phyloP scores from a whole-genome alignment of 2,113 vertebrate species.

The Chaetorhynchus papuensis region DNA sequence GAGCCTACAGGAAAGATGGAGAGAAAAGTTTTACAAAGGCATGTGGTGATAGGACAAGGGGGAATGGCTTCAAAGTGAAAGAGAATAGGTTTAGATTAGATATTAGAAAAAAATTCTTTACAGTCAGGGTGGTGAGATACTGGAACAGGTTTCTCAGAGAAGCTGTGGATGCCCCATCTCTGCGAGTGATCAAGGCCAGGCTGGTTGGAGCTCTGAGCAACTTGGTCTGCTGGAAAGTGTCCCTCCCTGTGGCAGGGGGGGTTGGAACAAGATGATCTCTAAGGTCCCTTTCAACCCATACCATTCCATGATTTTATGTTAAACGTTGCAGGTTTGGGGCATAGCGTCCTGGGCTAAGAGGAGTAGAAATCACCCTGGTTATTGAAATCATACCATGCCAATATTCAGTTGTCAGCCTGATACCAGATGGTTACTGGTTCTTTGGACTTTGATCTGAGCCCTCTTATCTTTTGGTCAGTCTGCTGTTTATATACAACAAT shows the following conservation, averaged over 20 bases:
- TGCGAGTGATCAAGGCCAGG: neutral
- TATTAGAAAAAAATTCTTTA: neutral
- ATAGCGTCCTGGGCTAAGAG: neutral
- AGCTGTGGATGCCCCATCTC: neutral
- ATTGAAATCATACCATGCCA: accelerated
- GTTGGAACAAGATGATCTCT: neutral
- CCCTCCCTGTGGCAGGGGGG: neutral
- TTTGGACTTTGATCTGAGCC: neutral
- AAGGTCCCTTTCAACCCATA: neutral
- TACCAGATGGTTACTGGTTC: neutral
- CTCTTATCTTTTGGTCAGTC: neutral
- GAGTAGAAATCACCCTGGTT: neutral
- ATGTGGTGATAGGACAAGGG: neutral
- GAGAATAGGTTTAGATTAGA: neutral
- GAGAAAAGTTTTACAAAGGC: neutral
- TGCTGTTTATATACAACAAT: neutral
- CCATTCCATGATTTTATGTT: neutral
- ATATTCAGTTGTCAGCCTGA: neutral
- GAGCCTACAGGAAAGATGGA: neutral
- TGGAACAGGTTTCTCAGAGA: neutral
- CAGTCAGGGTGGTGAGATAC: neutral
- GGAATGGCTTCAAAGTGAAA: neutral
- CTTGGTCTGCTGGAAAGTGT: neutral
- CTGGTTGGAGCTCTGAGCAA: neutral
- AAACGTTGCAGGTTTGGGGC: neutral